These are phyloP conservation scores for Spodoptera picta DNA, from an alignment of 2,888 invertebrate species.

Conservation along the genomic window DNA sequence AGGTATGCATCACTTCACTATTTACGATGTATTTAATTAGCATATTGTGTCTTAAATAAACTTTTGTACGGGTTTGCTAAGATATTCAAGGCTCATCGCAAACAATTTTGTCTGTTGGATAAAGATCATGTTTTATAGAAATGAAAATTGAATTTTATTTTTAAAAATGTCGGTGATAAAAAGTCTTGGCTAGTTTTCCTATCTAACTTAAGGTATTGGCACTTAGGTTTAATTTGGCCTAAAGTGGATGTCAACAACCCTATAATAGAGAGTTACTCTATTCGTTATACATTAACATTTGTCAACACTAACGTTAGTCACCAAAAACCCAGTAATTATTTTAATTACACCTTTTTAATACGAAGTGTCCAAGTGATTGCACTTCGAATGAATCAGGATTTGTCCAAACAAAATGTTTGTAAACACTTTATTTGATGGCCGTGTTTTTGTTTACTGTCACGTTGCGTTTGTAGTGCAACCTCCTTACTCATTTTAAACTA, in stretches of 20 bases:
- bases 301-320: slow-evolving; percentile 5
- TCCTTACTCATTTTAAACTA: too few relatives aligned
- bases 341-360: too few relatives aligned
- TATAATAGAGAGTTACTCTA: too few relatives aligned
- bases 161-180: too few relatives aligned
- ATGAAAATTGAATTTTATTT: too few relatives aligned
- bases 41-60: slow-evolving; percentile 19
- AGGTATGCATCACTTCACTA: slow-evolving; percentile 74
- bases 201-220: too few relatives aligned
- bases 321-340: not conserved
- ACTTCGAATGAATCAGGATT: slow-evolving; percentile 2
- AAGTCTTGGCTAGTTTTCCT: too few relatives aligned
- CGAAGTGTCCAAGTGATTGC: not conserved
- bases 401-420: slow-evolving; percentile 18
- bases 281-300: too few relatives aligned
- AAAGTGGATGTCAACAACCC: too few relatives aligned
- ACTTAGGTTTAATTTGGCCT: too few relatives aligned
- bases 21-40: slow-evolving; percentile 19
- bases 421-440: slow-evolving; percentile 11
- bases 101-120: not conserved
- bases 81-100: slow-evolving; percentile 4
- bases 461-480: not conserved
- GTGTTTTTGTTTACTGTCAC: slow-evolving; percentile 2
- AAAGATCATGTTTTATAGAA: too few relatives aligned
- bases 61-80: too few relatives aligned